Percentiles rank a stretch among this genome's conserved stretches.
Evolutionary conservation across 2,113 vertebrate genomes (phyloP).

Genomic region (Pelmatolapia mariae): DNA sequence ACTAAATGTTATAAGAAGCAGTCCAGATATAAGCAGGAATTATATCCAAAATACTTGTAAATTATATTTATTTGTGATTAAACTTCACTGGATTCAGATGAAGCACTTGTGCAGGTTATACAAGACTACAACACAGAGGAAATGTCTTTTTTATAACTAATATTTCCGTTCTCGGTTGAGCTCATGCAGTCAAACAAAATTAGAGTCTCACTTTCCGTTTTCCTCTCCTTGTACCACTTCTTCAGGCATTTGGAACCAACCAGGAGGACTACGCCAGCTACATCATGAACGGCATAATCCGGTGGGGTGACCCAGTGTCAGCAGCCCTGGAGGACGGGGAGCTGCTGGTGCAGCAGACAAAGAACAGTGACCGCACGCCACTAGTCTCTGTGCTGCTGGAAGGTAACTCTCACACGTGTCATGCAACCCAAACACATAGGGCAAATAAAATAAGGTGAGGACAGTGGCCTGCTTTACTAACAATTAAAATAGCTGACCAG

Average conservation of each 20-base stretch:
- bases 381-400: slow-evolving; percentile 92
- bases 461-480: neutral
- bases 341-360: slow-evolving; percentile 92
- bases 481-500: neutral
- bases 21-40: neutral
- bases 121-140: neutral
- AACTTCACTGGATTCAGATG: neutral
- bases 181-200: neutral
- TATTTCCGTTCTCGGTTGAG: neutral
- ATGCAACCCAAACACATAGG: neutral
- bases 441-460: neutral
- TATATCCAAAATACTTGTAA: neutral
- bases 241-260: slow-evolving; percentile 93
- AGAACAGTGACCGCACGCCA: slow-evolving; percentile 94
- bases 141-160: neutral
- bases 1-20: neutral
- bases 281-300: slow-evolving; percentile 96
- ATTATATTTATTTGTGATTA: neutral
- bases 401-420: slow-evolving; percentile 67
- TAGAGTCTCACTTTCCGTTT: neutral
- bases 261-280: slow-evolving; percentile 96
- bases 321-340: slow-evolving; percentile 86
- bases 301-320: slow-evolving; percentile 90
- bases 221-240: neutral
- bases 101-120: accelerated